Evolutionary conservation across 2,797 vertebrate genomes (phyloP).

Genomic region (Rallus crepitans): DNA sequence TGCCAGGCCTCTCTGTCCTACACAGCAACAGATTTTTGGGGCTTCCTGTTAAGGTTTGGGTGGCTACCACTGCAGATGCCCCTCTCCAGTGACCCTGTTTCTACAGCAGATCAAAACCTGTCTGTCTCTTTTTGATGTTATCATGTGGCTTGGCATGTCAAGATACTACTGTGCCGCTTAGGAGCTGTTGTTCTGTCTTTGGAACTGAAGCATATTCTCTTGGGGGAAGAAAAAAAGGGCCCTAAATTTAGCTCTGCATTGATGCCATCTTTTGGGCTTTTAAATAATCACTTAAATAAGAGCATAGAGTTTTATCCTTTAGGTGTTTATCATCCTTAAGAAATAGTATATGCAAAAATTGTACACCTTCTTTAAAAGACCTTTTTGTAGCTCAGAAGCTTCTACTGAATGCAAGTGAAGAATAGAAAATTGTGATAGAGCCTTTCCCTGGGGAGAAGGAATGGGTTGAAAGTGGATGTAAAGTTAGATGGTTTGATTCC

Average conservation of each 20-base stretch:
- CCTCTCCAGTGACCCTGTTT: background rate
- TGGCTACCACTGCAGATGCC: background rate
- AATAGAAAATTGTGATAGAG: background rate
- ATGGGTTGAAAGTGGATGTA: background rate
- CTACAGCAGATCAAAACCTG: conserved; percentile 5
- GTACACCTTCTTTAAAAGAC: background rate
- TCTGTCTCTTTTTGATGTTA: background rate
- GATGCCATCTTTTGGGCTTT: background rate
- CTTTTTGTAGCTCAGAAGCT: background rate
- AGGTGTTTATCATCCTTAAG: background rate
- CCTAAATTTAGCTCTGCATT: conserved; percentile 6
- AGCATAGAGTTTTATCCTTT: background rate
- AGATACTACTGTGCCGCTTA: background rate
- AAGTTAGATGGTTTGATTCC: background rate
- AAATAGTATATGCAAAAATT: background rate
- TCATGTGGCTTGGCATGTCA: conserved; percentile 37
- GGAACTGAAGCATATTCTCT: background rate
- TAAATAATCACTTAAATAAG: background rate
- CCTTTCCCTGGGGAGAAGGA: background rate
- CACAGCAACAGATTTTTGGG: background rate
- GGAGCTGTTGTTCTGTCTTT: background rate
- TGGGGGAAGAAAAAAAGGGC: background rate
- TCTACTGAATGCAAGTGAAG: background rate
- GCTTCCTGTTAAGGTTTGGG: background rate
- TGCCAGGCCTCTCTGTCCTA: background rate